Evolutionary conservation across 2,888 invertebrate genomes (phyloP).

Genomic region (Pogonocherus hispidulus): DNA sequence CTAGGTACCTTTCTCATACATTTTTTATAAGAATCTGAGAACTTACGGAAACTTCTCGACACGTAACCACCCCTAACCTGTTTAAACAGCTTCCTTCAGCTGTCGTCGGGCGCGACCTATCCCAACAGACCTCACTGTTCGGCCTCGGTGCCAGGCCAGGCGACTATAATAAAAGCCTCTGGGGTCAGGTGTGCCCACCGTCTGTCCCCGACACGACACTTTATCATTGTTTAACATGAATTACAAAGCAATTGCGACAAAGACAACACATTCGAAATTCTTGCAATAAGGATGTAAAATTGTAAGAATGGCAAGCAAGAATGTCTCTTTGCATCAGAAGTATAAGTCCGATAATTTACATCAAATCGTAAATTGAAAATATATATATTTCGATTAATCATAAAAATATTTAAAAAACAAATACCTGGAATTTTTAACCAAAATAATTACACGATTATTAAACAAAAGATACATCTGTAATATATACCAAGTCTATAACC

Average conservation of each 20-base stretch:
- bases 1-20: too few relatives aligned
- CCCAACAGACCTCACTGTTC: conserved; percentile 29
- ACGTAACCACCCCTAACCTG: conserved; percentile 25
- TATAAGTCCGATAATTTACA: too few relatives aligned
- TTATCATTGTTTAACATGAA: conserved; percentile 13
- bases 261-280: conserved; percentile 1
- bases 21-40: too few relatives aligned
- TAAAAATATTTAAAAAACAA: too few relatives aligned
- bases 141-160: conserved; percentile 8
- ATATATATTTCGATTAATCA: too few relatives aligned
- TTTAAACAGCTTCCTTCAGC: conserved; percentile 28
- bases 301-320: too few relatives aligned
- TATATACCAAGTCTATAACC: too few relatives aligned
- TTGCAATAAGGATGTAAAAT: background rate
- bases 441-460: too few relatives aligned
- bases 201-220: background rate
- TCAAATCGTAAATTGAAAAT: too few relatives aligned
- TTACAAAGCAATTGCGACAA: background rate
- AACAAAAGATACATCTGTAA: too few relatives aligned
- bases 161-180: background rate
- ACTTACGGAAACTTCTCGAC: background rate
- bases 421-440: too few relatives aligned
- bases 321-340: too few relatives aligned
- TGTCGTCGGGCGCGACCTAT: conserved; percentile 26
- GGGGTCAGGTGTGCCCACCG: conserved; percentile 1